These are phyloP conservation scores for Pomatorhinus ruficollis DNA, from an alignment of 2,113 vertebrate genomes.

Conservation along the genomic window DNA sequence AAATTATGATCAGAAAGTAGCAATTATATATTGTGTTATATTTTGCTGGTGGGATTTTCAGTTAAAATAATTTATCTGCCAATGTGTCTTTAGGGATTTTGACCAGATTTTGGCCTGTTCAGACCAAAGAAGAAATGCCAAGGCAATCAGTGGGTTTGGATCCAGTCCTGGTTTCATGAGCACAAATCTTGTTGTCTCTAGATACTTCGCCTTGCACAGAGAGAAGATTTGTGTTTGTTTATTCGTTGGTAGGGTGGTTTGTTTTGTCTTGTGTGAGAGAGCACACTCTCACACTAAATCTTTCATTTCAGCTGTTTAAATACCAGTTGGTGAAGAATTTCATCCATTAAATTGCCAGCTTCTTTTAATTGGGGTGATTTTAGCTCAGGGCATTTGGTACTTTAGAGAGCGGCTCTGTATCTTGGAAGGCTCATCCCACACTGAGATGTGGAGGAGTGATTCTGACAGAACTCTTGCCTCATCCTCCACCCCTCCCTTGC, in stretches of 20 bases:
- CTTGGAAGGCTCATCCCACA: slow-evolving; percentile 35
- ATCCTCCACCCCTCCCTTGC: slow-evolving; percentile 42
- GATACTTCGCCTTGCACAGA: background rate
- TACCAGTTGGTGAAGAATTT: background rate
- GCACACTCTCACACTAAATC: background rate
- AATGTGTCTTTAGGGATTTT: background rate
- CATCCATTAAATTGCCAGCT: background rate
- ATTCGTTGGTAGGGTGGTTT: background rate
- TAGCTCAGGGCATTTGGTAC: background rate
- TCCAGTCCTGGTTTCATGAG: background rate
- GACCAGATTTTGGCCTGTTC: background rate
- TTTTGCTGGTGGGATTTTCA: background rate
- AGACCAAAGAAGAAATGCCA: background rate
- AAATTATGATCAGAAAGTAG: background rate
- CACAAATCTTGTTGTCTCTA: background rate
- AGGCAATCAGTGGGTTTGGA: background rate
- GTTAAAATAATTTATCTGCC: background rate
- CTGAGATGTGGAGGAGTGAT: slow-evolving; percentile 41
- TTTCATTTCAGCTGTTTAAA: slow-evolving; percentile 31
- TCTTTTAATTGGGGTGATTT: slow-evolving; percentile 26
- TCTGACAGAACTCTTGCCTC: slow-evolving; percentile 44
- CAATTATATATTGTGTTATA: background rate
- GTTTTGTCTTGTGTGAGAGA: background rate
- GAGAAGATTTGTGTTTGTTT: background rate
- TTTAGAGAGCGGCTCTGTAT: background rate